These are phyloP conservation scores for Oxyteleia sp. DNA, from an alignment of 2,888 invertebrate genomes.

Conservation along the genomic window DNA sequence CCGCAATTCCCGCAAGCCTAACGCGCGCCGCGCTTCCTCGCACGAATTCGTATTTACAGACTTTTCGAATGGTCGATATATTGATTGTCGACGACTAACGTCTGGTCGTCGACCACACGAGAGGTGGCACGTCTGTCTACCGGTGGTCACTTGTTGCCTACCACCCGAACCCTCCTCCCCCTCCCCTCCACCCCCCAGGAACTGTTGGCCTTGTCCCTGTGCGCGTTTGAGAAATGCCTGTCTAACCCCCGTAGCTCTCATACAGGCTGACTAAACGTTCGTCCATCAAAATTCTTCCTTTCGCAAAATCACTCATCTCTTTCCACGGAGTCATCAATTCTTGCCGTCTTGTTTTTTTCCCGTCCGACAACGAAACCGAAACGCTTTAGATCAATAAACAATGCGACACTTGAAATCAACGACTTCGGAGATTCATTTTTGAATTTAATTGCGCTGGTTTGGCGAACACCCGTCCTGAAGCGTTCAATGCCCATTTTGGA, in stretches of 20 bases:
- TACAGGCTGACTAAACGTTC: slow-evolving; percentile 62
- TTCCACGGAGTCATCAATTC: slow-evolving; percentile 61
- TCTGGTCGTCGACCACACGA: slow-evolving; percentile 82
- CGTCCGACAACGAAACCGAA: slow-evolving; percentile 19
- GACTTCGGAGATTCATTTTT: no score
- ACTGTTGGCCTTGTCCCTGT: slow-evolving; percentile 75
- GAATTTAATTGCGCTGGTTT: no score
- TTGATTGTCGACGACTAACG: slow-evolving; percentile 78
- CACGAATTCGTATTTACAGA: no score
- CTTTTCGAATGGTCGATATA: no score
- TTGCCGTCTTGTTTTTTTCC: slow-evolving; percentile 41
- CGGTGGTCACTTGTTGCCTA: slow-evolving; percentile 84
- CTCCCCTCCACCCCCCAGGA: slow-evolving; percentile 80
- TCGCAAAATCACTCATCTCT: slow-evolving; percentile 50
- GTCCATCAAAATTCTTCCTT: slow-evolving; percentile 63
- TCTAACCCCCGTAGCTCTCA: slow-evolving; percentile 69
- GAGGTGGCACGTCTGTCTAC: slow-evolving; percentile 79
- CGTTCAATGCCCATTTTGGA: no score
- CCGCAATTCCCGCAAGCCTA: no score
- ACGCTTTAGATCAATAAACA: slow-evolving; percentile 26
- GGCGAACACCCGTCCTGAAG: no score
- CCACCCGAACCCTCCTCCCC: no score
- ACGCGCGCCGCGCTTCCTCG: no score
- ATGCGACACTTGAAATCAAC: not conserved
- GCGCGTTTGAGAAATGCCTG: slow-evolving; percentile 74